Base-by-base conservation (phyloP, 2,888 invertebrate genomes). In the Pediacus dermestoides region DNA sequence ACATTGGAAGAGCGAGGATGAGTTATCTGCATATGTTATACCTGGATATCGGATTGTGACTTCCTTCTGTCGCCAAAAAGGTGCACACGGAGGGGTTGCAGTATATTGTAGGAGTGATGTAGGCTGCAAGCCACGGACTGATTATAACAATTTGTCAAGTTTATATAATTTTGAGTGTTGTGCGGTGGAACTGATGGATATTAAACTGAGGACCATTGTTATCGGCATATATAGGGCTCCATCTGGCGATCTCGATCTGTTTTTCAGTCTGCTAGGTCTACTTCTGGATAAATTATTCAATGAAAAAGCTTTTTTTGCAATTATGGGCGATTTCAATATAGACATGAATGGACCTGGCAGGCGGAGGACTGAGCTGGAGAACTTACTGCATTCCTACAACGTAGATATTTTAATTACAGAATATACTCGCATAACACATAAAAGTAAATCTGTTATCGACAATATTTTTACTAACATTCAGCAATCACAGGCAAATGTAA, bases 1-100 rank as follows among this genome's bases (percentile, higher is more conserved):
- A 26, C 26, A 26, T 11, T 26, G 26, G 26, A 26, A 26, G 10
- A 26, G 26, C 26, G 26, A 26, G 4, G 26, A 26, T 4, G 26
- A 26, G 10, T 26, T 26, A 11, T 9, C 6, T 4, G 6, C 26
- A 9, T 26, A 26, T 11, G 26, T 26, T 26, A 9, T 26, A 9
- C 6, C 26, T 9, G 10, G 10, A 9, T 26, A 9, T 11, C 6
- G 10, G 26, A 9, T 26, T 9, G 26, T 26, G 4, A 9, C 26
- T 4, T 4, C 26, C 6, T 26, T 26, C 26, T 26, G 26, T 11
- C 6, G 26, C 4, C 4, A 4, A 9, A 26, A 26, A 26, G 26
- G 26, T 26, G 26, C 26, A 4, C 26, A 26, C 10, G 26, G 26
- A 9, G 26, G 26, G 4, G 10, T 11, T 9, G 26, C 26, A 7